Percentiles rank a stretch among this genome's conserved stretches.
phyloP scores from a whole-genome alignment of 1,140 invertebrate species.

The Drosophila guanche region DNA sequence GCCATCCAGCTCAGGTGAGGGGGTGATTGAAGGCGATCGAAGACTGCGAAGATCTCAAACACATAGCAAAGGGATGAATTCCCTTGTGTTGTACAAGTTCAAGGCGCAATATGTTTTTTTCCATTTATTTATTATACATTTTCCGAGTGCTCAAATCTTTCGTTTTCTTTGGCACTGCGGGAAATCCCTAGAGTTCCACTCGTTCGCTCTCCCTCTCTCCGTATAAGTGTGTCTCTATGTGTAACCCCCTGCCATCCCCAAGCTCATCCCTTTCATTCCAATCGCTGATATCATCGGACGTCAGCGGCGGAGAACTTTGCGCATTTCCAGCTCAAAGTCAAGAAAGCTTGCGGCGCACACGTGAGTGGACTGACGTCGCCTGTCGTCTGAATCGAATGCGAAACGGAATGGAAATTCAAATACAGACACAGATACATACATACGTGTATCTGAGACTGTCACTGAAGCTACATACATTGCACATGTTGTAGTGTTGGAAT shows the following conservation, averaged over 20 bases:
- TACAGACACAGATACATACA: too few relatives aligned
- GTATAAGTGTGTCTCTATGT: not conserved
- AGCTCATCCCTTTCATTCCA: conserved; percentile 6
- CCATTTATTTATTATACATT: too few relatives aligned
- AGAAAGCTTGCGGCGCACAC: conserved; percentile 63
- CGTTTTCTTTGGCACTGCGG: too few relatives aligned
- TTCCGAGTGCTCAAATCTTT: too few relatives aligned
- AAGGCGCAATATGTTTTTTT: too few relatives aligned
- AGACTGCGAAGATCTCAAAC: not conserved
- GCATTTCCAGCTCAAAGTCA: conserved; percentile 47
- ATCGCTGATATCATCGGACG: conserved; percentile 48
- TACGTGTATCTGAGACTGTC: conserved; percentile 3
- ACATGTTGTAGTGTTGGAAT: conserved; percentile 32
- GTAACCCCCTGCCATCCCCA: conserved; percentile 6
- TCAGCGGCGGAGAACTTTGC: conserved; percentile 44
- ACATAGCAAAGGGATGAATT: too few relatives aligned
- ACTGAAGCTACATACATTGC: not conserved
- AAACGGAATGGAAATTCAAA: conserved; percentile 23
- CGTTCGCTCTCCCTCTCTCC: not conserved
- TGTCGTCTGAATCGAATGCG: conserved; percentile 20
- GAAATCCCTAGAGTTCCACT: not conserved
- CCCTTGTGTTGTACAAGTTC: too few relatives aligned
- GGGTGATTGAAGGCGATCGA: not conserved
- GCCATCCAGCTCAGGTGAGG: conserved; percentile 68
- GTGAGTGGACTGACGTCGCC: conserved; percentile 44